phyloP scores from a whole-genome alignment of 2,113 vertebrate species.

The Channa argus region DNA sequence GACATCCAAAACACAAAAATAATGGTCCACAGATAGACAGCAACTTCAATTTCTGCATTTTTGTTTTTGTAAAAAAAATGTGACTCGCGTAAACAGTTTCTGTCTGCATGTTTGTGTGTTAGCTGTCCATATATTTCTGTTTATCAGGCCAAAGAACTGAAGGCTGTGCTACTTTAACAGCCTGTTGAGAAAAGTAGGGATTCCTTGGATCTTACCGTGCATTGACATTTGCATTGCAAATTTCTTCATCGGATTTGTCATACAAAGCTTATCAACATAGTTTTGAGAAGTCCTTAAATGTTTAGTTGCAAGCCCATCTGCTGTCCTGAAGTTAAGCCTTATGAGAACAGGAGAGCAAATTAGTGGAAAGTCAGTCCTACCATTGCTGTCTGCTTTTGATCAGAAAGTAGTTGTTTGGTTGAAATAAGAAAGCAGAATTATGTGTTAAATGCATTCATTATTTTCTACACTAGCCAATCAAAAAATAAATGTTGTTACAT shows the following conservation, averaged over 20 bases:
- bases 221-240: constrained; percentile 43
- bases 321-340: constrained; percentile 47
- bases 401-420: constrained; percentile 25
- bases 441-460: not conserved
- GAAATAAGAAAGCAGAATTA: not conserved
- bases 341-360: constrained; percentile 8
- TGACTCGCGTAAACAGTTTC: no score
- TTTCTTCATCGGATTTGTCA: constrained; percentile 29
- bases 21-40: no score
- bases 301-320: constrained; percentile 37
- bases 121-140: no score
- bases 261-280: constrained; percentile 20
- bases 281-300: constrained; percentile 26
- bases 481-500: not conserved
- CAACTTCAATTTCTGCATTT: no score
- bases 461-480: no score
- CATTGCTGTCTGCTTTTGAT: constrained; percentile 42
- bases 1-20: no score
- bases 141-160: no score
- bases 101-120: not conserved
- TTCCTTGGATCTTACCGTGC: constrained; percentile 37
- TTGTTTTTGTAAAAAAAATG: no score
- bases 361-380: constrained; percentile 40
- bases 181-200: constrained; percentile 5
- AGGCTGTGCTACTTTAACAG: constrained; percentile 15